Evolutionary conservation across 2,113 vertebrate species (phyloP).

Genomic region (Chlorocebus sabaeus): DNA sequence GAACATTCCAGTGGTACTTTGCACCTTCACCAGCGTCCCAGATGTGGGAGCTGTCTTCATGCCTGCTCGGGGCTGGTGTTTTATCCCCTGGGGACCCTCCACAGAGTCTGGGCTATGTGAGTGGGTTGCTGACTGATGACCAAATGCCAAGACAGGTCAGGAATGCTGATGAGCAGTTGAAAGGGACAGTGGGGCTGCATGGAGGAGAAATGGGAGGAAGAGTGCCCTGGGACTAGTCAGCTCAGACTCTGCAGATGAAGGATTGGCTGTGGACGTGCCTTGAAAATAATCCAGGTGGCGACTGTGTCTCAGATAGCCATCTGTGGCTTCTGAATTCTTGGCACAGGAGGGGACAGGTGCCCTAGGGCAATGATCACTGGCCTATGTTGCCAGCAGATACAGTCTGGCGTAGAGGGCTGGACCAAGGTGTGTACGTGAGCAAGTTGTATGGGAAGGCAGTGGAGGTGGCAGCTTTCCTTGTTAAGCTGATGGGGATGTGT

Average conservation of each 20-base stretch:
- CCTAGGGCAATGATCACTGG: neutral
- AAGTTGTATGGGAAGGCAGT: neutral
- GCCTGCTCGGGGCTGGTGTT: neutral
- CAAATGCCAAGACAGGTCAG: neutral
- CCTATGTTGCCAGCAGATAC: neutral
- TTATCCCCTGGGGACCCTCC: neutral
- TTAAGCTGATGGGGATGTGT: neutral
- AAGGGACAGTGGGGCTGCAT: neutral
- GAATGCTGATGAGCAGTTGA: neutral
- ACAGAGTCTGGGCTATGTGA: no score
- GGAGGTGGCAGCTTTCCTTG: neutral
- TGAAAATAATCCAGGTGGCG: neutral
- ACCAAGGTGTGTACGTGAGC: neutral
- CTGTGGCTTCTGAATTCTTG: neutral
- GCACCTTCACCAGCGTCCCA: neutral
- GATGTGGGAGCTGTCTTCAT: neutral
- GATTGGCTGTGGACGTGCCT: neutral
- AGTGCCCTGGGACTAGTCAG: neutral
- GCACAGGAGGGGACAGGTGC: neutral
- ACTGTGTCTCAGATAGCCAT: neutral
- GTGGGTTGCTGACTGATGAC: neutral
- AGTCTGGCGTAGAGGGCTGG: neutral
- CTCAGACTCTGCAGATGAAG: neutral
- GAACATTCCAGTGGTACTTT: neutral
- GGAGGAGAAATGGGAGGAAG: no score